These are phyloP conservation scores for Pitta sordida DNA, from an alignment of 2,113 vertebrate genomes.

Conservation along the genomic window DNA sequence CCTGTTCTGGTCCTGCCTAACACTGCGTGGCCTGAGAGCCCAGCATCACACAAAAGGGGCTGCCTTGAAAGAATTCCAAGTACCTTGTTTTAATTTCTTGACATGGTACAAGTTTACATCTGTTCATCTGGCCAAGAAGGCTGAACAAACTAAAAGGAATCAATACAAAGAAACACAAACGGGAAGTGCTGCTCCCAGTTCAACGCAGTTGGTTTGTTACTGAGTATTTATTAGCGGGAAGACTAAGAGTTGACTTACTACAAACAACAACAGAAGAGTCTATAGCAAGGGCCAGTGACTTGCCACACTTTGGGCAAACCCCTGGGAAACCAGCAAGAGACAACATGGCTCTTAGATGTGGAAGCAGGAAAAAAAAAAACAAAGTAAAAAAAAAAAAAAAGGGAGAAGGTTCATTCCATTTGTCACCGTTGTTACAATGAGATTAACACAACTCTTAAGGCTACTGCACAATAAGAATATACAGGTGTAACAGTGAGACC, in stretches of 20 bases:
- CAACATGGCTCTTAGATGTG: constrained; percentile 48
- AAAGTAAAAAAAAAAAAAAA: not conserved
- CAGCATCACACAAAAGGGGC: constrained; percentile 33
- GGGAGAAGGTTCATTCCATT: constrained; percentile 5
- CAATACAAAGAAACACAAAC: constrained; percentile 67
- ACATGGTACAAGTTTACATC: constrained; percentile 78
- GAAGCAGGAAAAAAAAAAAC: constrained; percentile 1
- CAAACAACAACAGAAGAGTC: constrained; percentile 64
- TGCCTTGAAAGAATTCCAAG: constrained; percentile 73
- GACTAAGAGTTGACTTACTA: constrained; percentile 67
- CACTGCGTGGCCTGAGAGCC: not conserved
- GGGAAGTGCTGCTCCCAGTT: constrained; percentile 44
- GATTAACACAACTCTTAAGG: constrained; percentile 55
- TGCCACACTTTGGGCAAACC: not conserved
- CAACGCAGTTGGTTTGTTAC: constrained; percentile 73
- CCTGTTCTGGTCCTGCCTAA: no score
- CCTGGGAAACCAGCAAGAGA: constrained; percentile 63
- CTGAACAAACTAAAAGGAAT: constrained; percentile 54
- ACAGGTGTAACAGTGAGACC: constrained; percentile 46
- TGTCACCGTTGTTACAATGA: constrained; percentile 55
- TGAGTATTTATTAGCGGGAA: constrained; percentile 71
- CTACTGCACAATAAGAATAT: constrained; percentile 61
- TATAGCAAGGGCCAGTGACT: constrained; percentile 17
- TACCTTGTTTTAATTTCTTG: constrained; percentile 77
- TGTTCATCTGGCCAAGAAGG: constrained; percentile 43